Base-by-base conservation (phyloP, 2,113 vertebrate species). In the Ochotona curzoniae region DNA sequence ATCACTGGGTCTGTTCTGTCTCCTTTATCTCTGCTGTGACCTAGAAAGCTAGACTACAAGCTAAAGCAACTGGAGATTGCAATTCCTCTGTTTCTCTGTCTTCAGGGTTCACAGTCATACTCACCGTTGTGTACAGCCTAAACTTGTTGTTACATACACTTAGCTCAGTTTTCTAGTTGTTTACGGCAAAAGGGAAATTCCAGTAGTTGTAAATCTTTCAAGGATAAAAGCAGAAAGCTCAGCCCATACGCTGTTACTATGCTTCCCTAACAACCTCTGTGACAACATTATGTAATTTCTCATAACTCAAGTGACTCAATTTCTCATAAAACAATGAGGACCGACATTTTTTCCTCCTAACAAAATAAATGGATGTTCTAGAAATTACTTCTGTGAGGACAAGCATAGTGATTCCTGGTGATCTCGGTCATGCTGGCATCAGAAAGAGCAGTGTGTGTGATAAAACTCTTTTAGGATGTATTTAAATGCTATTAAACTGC, bases 171-270 rank as follows among this genome's bases (percentile, higher is more conserved):
- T 91, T 74, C 61, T 93, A 82, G 83, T 26, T 92, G 83, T 93
- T 91, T 92, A 95, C 20, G 86, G 66, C 25, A 70, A 85, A 88
- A 38, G 81, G 79, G 83, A 91, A 94, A 95, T 91, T 96, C 87
- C 88, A 92, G 7, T 30, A 74, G 66, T 47, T 54, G 26, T 75
- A 89, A 85, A 93, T 93, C 67, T 90, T 92, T 83, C 51, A 35
- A 18, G 13, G 35, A 74, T 35, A 73, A 64, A 81, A 71, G 44
- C 25, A 21, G 71, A 86, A 86, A 83, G n/a, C 38, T 83, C 80
- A 79, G 10, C n/a, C 49, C n/a, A 35, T 35, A 78, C 64, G 80
- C 60, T 74, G 83, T 90, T 80, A 57, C 54, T 92, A 38, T 78
- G 83, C 91, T 92, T 92, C 44, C 79, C 66, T 95, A 75, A 86